Evolutionary conservation across 2,888 invertebrate genomes (phyloP), one percentile per base, ranked within the genome.

Genomic region (Brenthis ino): DNA sequence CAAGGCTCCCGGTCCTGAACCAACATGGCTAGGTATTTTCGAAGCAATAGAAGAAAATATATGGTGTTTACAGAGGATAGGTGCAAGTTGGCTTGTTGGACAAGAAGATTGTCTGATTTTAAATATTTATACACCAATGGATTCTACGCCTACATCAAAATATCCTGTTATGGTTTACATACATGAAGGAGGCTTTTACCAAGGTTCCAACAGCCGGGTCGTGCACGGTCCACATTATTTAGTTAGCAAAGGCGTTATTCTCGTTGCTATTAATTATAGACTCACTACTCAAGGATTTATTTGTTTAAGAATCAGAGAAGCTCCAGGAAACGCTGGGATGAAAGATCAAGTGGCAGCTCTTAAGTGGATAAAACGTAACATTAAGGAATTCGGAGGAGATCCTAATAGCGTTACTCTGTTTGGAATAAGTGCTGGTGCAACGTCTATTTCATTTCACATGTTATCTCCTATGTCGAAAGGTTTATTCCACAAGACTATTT

Each of bases 141-240:
- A 82, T 16, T 69, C 77, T 0, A 37, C 63, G 1, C 57, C 75
- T 0, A 67, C 73, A 3, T 74, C 76, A 1, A 77, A 74, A 6
- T 74, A 88, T n/a, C 87, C 91, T 0, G 89, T 91, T 12, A 91
- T 92, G 91, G 81, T 87, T 5, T 91, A 80, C 68, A 81, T 91
- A 2, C 91, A 91, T 47, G 91, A 91, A 16, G 92, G 92, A 70
- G 91, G 85, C 0, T 92, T 79, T 72, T 86, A 81, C 50, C 76
- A 83, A 58, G 90, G 90, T 0, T 87, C 88, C 0, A 81, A 82
- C 0, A 77, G 79, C 4, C 76, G 77, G 1, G 6, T 80, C 0
- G 6, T 88, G 2, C 91, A 87, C 24, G 90, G 89, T 0, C 89
- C 91, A 0, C 80, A 85, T 28, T 86, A 86, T 68, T 75, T 92